Evolutionary conservation across 1,140 invertebrate genomes (phyloP).

Genomic region (Lamellibrachia luymesi): DNA sequence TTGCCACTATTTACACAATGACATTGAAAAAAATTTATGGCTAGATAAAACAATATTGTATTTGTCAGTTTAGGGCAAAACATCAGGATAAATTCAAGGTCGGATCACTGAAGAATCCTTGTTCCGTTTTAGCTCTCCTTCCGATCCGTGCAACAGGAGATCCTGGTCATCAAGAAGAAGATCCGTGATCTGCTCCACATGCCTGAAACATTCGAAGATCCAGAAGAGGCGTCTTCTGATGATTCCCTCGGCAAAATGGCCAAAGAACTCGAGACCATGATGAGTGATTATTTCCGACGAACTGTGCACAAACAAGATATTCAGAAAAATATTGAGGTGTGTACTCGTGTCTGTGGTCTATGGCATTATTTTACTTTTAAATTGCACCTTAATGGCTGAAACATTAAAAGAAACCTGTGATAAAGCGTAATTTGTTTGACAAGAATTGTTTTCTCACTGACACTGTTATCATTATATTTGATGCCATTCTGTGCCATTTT

Average conservation of each 20-base stretch:
- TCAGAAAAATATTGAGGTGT: conserved; percentile 62
- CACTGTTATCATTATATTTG: too few relatives aligned
- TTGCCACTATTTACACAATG: too few relatives aligned
- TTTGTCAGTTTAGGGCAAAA: too few relatives aligned
- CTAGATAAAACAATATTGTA: too few relatives aligned
- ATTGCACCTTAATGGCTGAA: too few relatives aligned
- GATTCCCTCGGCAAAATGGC: conserved; percentile 29
- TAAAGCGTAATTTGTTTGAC: too few relatives aligned
- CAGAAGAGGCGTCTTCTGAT: neutral
- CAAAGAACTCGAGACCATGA: conserved; percentile 59
- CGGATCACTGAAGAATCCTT: conserved; percentile 12
- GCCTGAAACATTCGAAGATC: conserved; percentile 36
- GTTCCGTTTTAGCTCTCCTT: conserved; percentile 62
- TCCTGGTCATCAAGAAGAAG: conserved; percentile 60
- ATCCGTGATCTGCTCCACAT: conserved; percentile 61
- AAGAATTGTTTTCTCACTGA: too few relatives aligned
- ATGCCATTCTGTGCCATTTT: too few relatives aligned
- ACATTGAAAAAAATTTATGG: too few relatives aligned
- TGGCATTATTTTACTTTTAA: too few relatives aligned
- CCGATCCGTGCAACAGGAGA: conserved; percentile 60
- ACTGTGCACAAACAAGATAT: conserved; percentile 64
- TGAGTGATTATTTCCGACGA: conserved; percentile 60
- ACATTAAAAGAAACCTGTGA: too few relatives aligned
- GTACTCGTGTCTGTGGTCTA: neutral
- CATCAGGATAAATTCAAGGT: too few relatives aligned